These are phyloP conservation scores for Pseudachorutes palmiensis DNA, from an alignment of 1,140 invertebrate genomes.

Conservation along the genomic window DNA sequence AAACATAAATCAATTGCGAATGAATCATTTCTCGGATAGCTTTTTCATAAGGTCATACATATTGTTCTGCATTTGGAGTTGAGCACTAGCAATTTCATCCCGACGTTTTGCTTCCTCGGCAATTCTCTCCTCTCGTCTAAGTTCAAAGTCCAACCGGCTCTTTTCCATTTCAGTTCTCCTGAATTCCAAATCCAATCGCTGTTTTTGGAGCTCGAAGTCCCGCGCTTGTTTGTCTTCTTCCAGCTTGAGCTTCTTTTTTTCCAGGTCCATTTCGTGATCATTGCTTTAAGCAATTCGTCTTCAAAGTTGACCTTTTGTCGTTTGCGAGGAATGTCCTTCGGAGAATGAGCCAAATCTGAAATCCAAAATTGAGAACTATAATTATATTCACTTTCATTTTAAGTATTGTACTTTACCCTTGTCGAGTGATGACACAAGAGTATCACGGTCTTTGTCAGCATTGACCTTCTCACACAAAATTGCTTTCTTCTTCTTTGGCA, in stretches of 20 bases:
- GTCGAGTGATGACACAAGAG: neutral
- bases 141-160: neutral
- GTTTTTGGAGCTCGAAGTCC: neutral
- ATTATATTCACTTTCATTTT: too few species aligned
- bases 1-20: neutral
- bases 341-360: neutral
- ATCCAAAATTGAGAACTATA: too few species aligned
- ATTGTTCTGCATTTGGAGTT: neutral
- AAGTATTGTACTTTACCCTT: neutral
- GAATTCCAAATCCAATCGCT: neutral
- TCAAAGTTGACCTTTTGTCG: neutral
- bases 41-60: neutral
- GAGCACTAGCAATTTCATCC: neutral
- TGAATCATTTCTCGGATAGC: neutral
- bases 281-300: neutral
- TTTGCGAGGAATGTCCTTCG: neutral
- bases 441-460: neutral
- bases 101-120: neutral
- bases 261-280: neutral
- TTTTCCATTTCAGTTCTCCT: neutral
- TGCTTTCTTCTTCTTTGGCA: neutral
- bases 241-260: neutral
- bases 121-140: neutral
- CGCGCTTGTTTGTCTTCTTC: neutral
- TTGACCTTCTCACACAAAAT: neutral